Evolutionary conservation across 2,113 vertebrate species (phyloP), one percentile per base, ranked within the genome.

Genomic region (Elgaria multicarinata): DNA sequence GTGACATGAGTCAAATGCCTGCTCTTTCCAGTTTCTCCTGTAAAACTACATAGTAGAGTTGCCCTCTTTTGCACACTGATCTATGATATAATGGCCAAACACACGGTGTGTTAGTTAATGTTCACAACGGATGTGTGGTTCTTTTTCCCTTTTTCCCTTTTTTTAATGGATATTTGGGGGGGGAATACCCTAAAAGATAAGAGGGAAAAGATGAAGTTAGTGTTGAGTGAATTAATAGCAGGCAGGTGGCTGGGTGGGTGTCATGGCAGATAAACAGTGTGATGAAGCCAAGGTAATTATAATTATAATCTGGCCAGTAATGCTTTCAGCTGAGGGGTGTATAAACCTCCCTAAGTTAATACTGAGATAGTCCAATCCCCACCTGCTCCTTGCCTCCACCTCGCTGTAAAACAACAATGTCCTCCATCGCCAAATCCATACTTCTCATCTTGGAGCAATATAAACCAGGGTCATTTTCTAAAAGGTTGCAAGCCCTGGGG

Each of bases 201-300:
- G 95, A 94, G 93, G 92, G 91, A 92, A 93, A 95, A 91, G 26
- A 92, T 91, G 79, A 94, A 95, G 93, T 90, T 90, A 90, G 87
- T 89, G 91, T 90, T 92, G 92, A 96, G 92, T 94, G 94, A 94
- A 91, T 94, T 94, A 91, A 94, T 93, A 95, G 91, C 92, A 93
- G 93, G 93, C 93, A 94, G 93, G 92, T 93, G 93, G 92, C 92
- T 94, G 90, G 94, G 95, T 93, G 90, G 87, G 86, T 90, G 84
- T 94, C 95, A 91, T 93, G 94, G 92, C 92, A 95, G 87, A 93
- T 91, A 95, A 95, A 94, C 89, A 87, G 16, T 88, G 94, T 92
- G 90, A 87, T 84, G 82, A 88, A 94, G 92, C 90, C 95, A 94
- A 83, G 77, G 93, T 92, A 93, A 95, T 92, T 91, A 90, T 93